Evolutionary conservation across 30 jellyfish, hydroid and myxozoan species (phyloP).

Genomic region (Aurelia aurita complex sp. Pacific): DNA sequence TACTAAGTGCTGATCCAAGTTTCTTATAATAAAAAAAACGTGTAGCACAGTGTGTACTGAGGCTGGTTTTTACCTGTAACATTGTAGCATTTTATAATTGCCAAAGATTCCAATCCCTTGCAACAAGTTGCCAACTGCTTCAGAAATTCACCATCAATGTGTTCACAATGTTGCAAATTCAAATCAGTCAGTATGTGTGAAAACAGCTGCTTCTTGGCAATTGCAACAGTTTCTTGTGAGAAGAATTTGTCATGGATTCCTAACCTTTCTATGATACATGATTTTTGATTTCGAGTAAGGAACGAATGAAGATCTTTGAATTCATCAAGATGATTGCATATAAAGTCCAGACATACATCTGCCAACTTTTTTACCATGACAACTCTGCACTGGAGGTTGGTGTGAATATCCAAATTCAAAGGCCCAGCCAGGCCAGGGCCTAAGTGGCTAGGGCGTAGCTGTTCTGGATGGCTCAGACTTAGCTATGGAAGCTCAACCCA

Average conservation of each 20-base stretch:
- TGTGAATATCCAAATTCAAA: no score
- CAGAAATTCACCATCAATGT: slow-evolving; percentile 45
- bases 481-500: no score
- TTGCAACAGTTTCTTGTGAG: not conserved
- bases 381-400: not conserved
- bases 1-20: no score
- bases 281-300: slow-evolving; percentile 58
- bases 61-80: slow-evolving; percentile 40
- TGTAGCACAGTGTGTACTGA: no score
- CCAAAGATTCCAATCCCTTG: slow-evolving; percentile 21
- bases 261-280: slow-evolving; percentile 43
- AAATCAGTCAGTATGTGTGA: slow-evolving; percentile 24
- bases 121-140: slow-evolving; percentile 18
- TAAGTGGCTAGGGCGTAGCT: no score
- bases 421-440: no score
- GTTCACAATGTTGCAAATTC: slow-evolving; percentile 33
- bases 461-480: no score
- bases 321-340: slow-evolving; percentile 26
- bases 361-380: slow-evolving; percentile 63
- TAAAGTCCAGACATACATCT: slow-evolving; percentile 38
- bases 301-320: not conserved
- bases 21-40: no score
- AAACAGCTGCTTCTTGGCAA: slow-evolving; percentile 17
- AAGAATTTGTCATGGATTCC: slow-evolving; percentile 41
- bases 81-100: slow-evolving; percentile 12